Evolutionary conservation across 2,797 vertebrate genomes (phyloP), one percentile per base, ranked within the genome.

Genomic region (Trachops cirrhosus): DNA sequence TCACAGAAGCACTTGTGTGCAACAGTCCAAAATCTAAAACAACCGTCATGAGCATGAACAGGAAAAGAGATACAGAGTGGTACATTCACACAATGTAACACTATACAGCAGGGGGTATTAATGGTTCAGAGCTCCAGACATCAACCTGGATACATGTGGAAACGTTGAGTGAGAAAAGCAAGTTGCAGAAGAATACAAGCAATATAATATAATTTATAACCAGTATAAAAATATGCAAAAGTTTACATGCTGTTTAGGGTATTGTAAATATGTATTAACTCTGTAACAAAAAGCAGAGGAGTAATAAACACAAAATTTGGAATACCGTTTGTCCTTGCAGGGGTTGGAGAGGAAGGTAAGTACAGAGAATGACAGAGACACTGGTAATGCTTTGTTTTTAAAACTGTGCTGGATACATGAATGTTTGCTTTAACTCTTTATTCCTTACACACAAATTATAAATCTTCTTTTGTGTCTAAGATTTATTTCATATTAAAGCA

Each of bases 401-500:
- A 46, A 37, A 67, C 24, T n/a, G 9, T 5, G 24, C 22, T 48
- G 9, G 87, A 50, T 19, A 37, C 73, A 41, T 0, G 1, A 37
- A 16, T 5, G 21, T 71, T 41, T 22, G 14, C 21, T 29, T 89
- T 67, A 32, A 50, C 57, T 64, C 57, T 70, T 46, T 59, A 37
- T 14, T 46, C 57, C 29, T 93, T 39, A 67, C 4, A 15, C 11
- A 52, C 9, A 64, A 41, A 34, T 34, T 59, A 64, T 29, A 94
- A 54, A 39, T 50, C 9, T 29, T 37, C 50, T 80, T 77, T 52
- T 52, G 50, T 34, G 39, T 11, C 37, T 54, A 32, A 12, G 62
- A 83, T 37, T 87, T 41, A 79, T 41, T 70, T 96, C 57, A 62
- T 26, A 70, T n/a, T 57, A 84, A 93, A 93, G 86, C 70, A 92